Base-by-base conservation (phyloP, 2,888 invertebrate genomes). In the Drosophila neotestacea region DNA sequence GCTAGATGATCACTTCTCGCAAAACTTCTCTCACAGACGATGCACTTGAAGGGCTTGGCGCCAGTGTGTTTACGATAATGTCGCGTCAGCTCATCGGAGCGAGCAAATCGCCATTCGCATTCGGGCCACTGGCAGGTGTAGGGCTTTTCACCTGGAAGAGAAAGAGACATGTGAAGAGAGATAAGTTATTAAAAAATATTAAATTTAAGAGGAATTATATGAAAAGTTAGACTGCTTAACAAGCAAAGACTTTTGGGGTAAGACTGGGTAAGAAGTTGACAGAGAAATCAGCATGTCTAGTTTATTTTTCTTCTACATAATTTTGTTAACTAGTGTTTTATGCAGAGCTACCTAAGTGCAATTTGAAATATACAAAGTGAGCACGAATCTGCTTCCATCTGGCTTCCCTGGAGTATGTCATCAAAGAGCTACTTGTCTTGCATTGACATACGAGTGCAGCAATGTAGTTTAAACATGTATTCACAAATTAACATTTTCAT, bases 111-210 rank as follows among this genome's bases (percentile, higher is more conserved):
- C 98, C 98, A 99, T 92, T 98, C 98, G 93, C 98, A 99, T 91
- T 98, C 98, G 51, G 98, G 97, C 98, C 98, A 98, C 92, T 97
- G 97, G 93, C 98, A 98, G 91, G 97, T 97, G 94, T 98, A 99
- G 79, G 98, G 98, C 93, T 99, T 99, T 93, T 99, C 98, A 86
- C 98, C 98, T 98, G 94, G 9, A 92, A 92, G 61, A 73, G 79
- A 36, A 81, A 72, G 55, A 50, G 55, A 50, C 60, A 28, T 32
- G 4, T 6, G 34, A 4, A 10, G 7, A 28, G 38, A 30, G 13
- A 22, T 38, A 28, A 30, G 54, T 66, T 41, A 30, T 10, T 34
- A 32, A 7, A 22, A 10, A 22, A 32, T 9, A 32, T 7, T 32
- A 6, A 7, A 32, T 32, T 32, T 6, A 11, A 22, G 4, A 3